These are phyloP conservation scores for Diadegma fenestrale DNA, from an alignment of 2,888 invertebrate genomes.

Conservation along the genomic window DNA sequence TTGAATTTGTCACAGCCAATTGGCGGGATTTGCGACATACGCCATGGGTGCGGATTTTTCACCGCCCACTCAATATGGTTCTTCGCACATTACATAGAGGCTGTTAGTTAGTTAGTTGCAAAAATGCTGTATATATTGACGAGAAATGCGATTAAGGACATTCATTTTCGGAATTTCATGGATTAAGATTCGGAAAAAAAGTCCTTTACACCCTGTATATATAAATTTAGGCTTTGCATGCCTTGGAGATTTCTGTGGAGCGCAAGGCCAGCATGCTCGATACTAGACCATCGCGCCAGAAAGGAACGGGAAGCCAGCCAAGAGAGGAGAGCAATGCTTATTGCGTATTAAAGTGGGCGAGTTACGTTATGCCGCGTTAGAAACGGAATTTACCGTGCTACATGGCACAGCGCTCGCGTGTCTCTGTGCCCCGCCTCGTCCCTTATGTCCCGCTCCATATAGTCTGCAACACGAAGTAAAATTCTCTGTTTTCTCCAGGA, in stretches of 20 bases:
- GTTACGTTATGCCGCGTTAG: conserved; percentile 73
- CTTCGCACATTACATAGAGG: neutral
- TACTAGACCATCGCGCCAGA: conserved; percentile 35
- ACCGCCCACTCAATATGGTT: neutral
- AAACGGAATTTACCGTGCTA: conserved; percentile 70
- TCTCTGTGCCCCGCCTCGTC: conserved; percentile 25
- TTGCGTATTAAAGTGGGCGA: conserved; percentile 78
- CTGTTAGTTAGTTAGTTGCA: neutral
- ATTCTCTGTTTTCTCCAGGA: conserved; percentile 8
- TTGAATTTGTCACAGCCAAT: neutral
- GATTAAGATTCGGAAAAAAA: neutral
- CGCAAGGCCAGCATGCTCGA: neutral
- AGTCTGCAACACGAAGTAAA: conserved; percentile 39
- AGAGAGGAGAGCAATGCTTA: conserved; percentile 65
- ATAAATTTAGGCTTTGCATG: neutral
- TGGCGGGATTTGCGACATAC: neutral
- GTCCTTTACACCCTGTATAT: neutral
- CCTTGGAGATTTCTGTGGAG: neutral
- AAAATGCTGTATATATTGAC: neutral
- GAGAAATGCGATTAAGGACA: neutral
- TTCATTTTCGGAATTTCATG: neutral
- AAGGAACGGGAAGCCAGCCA: conserved; percentile 39
- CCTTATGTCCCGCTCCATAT: conserved; percentile 35
- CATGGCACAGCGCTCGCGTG: conserved; percentile 33
- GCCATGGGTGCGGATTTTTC: neutral